These are phyloP conservation scores for Drosophila fungiperda DNA, from an alignment of 2,888 invertebrate genomes.

Conservation along the genomic window DNA sequence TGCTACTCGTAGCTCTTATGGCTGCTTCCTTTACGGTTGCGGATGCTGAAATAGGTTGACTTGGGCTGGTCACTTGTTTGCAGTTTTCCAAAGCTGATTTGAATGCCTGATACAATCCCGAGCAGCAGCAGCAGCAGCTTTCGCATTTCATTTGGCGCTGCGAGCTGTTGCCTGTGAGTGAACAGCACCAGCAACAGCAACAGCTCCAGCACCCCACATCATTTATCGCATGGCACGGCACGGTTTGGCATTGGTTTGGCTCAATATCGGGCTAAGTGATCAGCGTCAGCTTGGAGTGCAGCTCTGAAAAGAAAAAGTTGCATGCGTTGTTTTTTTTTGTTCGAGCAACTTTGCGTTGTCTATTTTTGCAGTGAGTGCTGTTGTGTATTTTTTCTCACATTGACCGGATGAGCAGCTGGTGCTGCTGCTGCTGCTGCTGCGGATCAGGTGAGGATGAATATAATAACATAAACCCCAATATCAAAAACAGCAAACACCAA, in stretches of 20 bases:
- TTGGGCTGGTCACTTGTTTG: conserved; percentile 56
- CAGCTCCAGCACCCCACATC: conserved; percentile 48
- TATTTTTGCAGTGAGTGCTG: conserved; percentile 53
- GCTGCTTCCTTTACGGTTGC: conserved; percentile 57
- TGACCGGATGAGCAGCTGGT: conserved; percentile 83
- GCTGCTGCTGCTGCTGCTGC: conserved; percentile 71
- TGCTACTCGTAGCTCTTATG: conserved; percentile 19
- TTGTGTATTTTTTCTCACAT: conserved; percentile 69
- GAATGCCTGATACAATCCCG: conserved; percentile 75
- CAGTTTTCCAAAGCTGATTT: conserved; percentile 75
- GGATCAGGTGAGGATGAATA: conserved; percentile 84
- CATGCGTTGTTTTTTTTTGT: conserved; percentile 49
- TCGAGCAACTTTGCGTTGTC: conserved; percentile 56
- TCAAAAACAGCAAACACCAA: conserved; percentile 78
- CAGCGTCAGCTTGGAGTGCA: conserved; percentile 65
- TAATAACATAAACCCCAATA: conserved; percentile 81
- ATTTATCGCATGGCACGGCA: conserved; percentile 41
- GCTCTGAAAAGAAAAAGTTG: conserved; percentile 73
- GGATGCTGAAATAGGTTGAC: conserved; percentile 80
- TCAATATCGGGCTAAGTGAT: conserved; percentile 74
- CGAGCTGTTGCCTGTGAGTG: conserved; percentile 28
- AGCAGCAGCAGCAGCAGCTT: conserved; percentile 68
- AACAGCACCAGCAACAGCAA: conserved; percentile 7
- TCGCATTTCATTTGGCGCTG: conserved; percentile 71
- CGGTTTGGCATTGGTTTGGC: conserved; percentile 24